phyloP scores from a whole-genome alignment of 2,888 invertebrate genomes.

The Drosophila sordidula region DNA sequence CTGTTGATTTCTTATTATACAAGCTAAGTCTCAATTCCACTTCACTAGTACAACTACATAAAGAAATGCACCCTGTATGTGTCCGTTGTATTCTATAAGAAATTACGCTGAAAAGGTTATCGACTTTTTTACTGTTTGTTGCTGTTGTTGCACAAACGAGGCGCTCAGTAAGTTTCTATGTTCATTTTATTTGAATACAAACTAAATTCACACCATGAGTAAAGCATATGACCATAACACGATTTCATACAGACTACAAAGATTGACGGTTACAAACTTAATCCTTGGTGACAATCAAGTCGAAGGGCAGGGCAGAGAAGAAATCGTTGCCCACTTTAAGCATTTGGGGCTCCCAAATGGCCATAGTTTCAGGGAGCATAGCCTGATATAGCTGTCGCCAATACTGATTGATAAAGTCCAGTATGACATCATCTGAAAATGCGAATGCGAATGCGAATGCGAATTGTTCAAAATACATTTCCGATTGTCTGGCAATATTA shows the following conservation, averaged over 20 bases:
- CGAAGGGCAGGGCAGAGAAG: slow-evolving; percentile 82
- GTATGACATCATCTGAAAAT: slow-evolving; percentile 74
- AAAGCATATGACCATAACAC: slow-evolving; percentile 16
- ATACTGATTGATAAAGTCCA: slow-evolving; percentile 87
- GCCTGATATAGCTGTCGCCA: slow-evolving; percentile 86
- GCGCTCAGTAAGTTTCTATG: too few species aligned
- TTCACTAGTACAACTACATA: not conserved
- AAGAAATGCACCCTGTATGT: too few species aligned
- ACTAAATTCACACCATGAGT: slow-evolving; percentile 48
- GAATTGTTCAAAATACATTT: not conserved
- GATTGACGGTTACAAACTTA: slow-evolving; percentile 34
- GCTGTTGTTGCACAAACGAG: too few species aligned
- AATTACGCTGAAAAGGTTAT: too few species aligned
- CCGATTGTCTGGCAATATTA: not conserved
- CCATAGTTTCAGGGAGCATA: slow-evolving; percentile 85
- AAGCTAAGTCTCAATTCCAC: not conserved
- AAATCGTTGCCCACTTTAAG: slow-evolving; percentile 81
- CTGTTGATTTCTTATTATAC: not conserved
- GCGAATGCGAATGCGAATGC: too few species aligned
- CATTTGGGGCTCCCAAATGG: slow-evolving; percentile 82
- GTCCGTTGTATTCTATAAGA: too few species aligned
- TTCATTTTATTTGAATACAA: slow-evolving; percentile 41
- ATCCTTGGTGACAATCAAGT: slow-evolving; percentile 76
- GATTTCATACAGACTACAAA: slow-evolving; percentile 11
- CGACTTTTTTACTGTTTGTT: too few species aligned